Evolutionary conservation across 2,888 invertebrate species (phyloP), one percentile per base, ranked within the genome.

Genomic region (Orthosia incerta): DNA sequence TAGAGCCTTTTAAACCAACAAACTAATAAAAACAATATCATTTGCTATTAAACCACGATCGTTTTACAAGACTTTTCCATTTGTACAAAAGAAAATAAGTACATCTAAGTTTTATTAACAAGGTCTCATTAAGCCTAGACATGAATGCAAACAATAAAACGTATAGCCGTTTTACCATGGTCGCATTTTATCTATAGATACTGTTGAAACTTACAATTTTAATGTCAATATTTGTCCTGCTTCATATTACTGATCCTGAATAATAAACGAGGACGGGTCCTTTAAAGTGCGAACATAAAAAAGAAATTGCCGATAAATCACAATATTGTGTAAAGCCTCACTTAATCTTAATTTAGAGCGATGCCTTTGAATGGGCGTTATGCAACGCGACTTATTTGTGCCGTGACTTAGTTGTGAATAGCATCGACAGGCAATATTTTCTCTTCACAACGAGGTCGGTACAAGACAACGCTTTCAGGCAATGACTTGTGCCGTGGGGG

Each of bases 391-490:
- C 90, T 90, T 91, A 90, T 91, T 90, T 88, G 85, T 88, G 86
- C 79, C 90, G 91, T 91, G 93, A 91, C 91, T 90, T 89, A 89
- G 89, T 88, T 89, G 90, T 91, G 93, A 93, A 92, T 93, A 90
- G 91, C 90, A 93, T 93, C 88, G 94, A 91, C 92, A 91, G 93
- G 91, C 90, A 89, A 94, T 95, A 94, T 93, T 93, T 94, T 94
- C 89, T 90, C 83, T 91, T 92, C 89, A 90, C 86, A 91, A 87
- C 89, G 90, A 90, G 88, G 85, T 83, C 76, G 89, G 83, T 91
- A 95, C 95, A 95, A 95, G 95, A 93, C 91, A 93, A 95, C 93
- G 95, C 95, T 95, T 96, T 95, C 93, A 95, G 91, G 90, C 91
- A 90, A 93, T 94, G 93, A 93, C 93, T 94, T 93, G 93, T 91